These are phyloP conservation scores for Drosophila sechellia DNA, from an alignment of 1,140 invertebrate genomes.

Conservation along the genomic window DNA sequence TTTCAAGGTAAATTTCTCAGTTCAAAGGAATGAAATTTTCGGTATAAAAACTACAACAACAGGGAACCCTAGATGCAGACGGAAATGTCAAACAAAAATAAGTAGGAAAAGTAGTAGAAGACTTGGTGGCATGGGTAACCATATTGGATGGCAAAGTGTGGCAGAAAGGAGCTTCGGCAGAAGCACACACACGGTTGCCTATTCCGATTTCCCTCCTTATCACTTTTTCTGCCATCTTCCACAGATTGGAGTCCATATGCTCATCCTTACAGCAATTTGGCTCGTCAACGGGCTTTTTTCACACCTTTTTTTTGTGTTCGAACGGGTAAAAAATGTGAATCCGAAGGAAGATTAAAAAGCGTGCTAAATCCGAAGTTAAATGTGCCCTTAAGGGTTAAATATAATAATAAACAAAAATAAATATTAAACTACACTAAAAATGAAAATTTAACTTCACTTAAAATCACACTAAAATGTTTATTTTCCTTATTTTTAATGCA, in stretches of 20 bases:
- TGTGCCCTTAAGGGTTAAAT: background rate
- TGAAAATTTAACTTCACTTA: background rate
- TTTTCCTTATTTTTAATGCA: background rate
- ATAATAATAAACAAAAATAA: no score
- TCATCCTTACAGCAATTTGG: slow-evolving; percentile 42
- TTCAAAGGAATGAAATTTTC: slow-evolving; percentile 61
- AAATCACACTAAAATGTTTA: no score
- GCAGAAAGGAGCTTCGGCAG: slow-evolving; percentile 4
- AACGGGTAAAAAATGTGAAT: slow-evolving; percentile 4
- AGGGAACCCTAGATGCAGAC: slow-evolving; percentile 14
- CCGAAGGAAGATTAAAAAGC: background rate
- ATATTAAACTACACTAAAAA: background rate
- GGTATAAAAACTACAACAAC: slow-evolving; percentile 21
- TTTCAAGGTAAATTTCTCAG: slow-evolving; percentile 56
- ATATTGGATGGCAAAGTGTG: slow-evolving; percentile 18
- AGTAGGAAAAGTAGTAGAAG: slow-evolving; percentile 1
- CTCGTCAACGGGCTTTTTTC: slow-evolving; percentile 16
- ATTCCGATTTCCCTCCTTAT: background rate
- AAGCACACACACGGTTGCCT: slow-evolving; percentile 15
- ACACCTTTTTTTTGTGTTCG: slow-evolving; percentile 12
- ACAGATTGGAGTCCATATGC: slow-evolving; percentile 30
- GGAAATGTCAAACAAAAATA: slow-evolving; percentile 25
- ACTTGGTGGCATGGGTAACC: slow-evolving; percentile 3
- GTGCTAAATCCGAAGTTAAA: background rate
- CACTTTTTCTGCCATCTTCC: background rate